A percentile compares a stretch with the other conserved stretches of the same genome.
phyloP scores from a whole-genome alignment of 2,797 vertebrate species.

The Melopsittacus undulatus region DNA sequence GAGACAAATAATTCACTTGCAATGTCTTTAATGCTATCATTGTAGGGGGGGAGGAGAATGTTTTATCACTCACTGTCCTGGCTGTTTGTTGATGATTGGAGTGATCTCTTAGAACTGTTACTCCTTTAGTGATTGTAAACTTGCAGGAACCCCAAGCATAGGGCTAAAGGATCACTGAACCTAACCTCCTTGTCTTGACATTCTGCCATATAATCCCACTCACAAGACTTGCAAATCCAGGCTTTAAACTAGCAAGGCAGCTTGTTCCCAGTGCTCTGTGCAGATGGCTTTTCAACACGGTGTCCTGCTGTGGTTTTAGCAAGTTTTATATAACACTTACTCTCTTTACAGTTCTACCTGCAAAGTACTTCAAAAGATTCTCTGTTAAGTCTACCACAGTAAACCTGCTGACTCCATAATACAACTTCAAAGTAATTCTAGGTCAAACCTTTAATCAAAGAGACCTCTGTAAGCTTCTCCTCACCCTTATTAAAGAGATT shows the following conservation, averaged over 20 bases:
- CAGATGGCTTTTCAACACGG: not conserved
- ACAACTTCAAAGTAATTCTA: conserved; percentile 60
- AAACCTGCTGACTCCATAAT: conserved; percentile 55
- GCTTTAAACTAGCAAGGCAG: not conserved
- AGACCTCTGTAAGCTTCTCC: conserved; percentile 72
- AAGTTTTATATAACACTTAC: conserved; percentile 9
- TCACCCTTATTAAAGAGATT: conserved; percentile 78
- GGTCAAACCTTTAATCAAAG: conserved; percentile 74
- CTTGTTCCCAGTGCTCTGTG: not conserved
- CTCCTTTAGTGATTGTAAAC: not conserved
- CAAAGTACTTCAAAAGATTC: conserved; percentile 31
- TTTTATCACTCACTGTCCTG: not conserved
- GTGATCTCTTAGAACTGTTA: not conserved
- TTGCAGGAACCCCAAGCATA: not conserved
- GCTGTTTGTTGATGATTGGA: not conserved
- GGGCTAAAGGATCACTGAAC: not conserved
- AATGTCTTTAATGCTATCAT: not conserved
- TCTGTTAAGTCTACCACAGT: not conserved
- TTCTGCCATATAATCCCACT: not conserved
- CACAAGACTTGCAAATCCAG: not conserved
- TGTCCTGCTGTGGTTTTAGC: not conserved
- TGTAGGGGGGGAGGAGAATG: not conserved
- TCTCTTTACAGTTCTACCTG: conserved; percentile 37
- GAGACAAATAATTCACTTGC: not conserved
- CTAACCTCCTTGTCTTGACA: not conserved